These are phyloP conservation scores for Aphelinus atriplicis DNA, from an alignment of 1,140 invertebrate genomes.

Conservation along the genomic window DNA sequence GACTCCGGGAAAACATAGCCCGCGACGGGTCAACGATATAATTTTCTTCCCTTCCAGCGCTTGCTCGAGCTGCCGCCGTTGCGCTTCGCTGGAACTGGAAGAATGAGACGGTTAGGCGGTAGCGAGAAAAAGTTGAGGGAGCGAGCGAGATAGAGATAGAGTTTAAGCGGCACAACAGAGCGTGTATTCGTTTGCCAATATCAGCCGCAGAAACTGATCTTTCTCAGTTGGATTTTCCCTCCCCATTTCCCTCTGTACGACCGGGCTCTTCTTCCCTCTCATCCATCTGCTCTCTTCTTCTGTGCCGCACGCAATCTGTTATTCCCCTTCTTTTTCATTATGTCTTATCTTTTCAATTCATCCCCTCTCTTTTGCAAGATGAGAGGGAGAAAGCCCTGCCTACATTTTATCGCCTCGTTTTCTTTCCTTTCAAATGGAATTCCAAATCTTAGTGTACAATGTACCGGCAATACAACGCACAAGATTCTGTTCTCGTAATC, in stretches of 20 bases:
- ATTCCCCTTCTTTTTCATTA: conserved; percentile 29
- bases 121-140: conserved; percentile 6
- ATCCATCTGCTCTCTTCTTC: neutral
- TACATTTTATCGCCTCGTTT: conserved; percentile 11
- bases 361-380: neutral
- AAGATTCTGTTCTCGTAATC: too few relatives aligned
- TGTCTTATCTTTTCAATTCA: conserved; percentile 37
- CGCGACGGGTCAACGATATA: conserved; percentile 34
- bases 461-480: too few relatives aligned
- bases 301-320: neutral
- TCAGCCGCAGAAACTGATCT: conserved; percentile 41
- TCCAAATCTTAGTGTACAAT: too few relatives aligned
- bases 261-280: neutral
- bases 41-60: conserved; percentile 11
- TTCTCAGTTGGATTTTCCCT: conserved; percentile 15
- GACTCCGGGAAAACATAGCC: conserved; percentile 24
- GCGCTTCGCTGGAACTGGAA: neutral
- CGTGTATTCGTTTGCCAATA: conserved; percentile 36
- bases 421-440: neutral
- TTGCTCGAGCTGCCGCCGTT: neutral
- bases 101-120: neutral
- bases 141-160: neutral
- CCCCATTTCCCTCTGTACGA: conserved; percentile 9
- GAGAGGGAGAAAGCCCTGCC: too few relatives aligned
- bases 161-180: conserved; percentile 33